These are phyloP conservation scores for Tympanoctomys barrerae DNA, from an alignment of 2,797 vertebrate genomes.

Conservation along the genomic window DNA sequence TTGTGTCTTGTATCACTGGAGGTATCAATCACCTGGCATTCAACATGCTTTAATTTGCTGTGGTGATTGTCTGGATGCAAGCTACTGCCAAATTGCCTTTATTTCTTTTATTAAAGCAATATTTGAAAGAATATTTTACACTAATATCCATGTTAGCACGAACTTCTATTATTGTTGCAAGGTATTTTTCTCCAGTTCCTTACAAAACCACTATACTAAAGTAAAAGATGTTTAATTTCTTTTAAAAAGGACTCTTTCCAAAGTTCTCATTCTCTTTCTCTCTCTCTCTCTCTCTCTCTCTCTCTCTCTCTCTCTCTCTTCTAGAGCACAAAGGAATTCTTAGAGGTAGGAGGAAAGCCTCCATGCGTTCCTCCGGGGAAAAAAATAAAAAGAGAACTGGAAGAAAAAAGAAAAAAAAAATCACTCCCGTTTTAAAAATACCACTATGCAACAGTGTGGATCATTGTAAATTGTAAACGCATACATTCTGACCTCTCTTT, in stretches of 20 bases:
- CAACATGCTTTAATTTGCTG: neutral
- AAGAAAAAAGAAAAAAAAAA: neutral
- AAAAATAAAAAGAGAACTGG: neutral
- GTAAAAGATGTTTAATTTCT: neutral
- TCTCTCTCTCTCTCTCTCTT: neutral
- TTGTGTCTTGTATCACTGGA: neutral
- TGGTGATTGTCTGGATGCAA: constrained; percentile 37
- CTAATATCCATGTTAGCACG: constrained; percentile 3
- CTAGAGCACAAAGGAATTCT: constrained; percentile 18
- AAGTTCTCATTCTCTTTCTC: constrained; percentile 37
- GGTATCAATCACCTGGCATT: neutral
- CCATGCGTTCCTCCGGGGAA: neutral
- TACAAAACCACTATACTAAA: neutral
- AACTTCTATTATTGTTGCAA: neutral
- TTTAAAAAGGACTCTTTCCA: constrained; percentile 8
- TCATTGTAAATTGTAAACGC: neutral
- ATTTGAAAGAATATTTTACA: constrained; percentile 44
- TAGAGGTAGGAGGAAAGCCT: neutral
- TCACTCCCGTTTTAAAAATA: neutral
- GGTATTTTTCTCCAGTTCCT: neutral
- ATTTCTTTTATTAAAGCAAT: constrained; percentile 50
- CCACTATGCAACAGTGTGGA: neutral
- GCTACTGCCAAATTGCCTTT: neutral
- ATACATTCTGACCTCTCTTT: neutral
- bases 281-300: neutral